Evolutionary conservation across 2,113 vertebrate genomes (phyloP).

Genomic region (Leiothrix lutea): DNA sequence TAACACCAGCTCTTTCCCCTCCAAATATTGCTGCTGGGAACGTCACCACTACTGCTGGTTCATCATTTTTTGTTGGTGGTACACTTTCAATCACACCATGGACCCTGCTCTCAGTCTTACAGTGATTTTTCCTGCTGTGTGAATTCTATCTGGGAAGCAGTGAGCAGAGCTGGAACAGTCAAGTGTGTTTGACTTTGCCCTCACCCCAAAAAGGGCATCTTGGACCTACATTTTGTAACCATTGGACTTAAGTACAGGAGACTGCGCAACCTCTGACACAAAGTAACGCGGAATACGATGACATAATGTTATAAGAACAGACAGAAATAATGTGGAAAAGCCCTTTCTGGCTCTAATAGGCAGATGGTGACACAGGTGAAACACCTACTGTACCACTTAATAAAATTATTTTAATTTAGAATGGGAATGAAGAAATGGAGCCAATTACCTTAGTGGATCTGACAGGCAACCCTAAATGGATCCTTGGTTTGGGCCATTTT

Average conservation of each 20-base stretch:
- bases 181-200: constrained; percentile 10
- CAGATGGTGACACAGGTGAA: constrained; percentile 54
- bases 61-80: not conserved
- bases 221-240: not conserved
- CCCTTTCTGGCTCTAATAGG: constrained; percentile 62
- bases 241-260: not conserved
- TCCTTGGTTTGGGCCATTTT: constrained; percentile 33
- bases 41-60: rapidly evolving
- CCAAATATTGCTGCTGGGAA: not conserved
- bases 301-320: constrained; percentile 49
- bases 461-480: constrained; percentile 56
- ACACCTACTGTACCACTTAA: constrained; percentile 57
- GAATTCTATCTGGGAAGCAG: not conserved
- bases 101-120: not conserved
- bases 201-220: not conserved
- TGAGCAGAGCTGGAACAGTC: not conserved
- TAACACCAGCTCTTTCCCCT: not conserved
- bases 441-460: constrained; percentile 54
- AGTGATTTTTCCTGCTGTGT: not conserved
- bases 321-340: constrained; percentile 49
- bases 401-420: constrained; percentile 66
- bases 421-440: constrained; percentile 60
- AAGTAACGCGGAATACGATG: not conserved
- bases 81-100: not conserved
- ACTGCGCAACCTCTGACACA: not conserved